Base-by-base conservation (phyloP, 2,797 vertebrate species). In the Tarsius wallacei region DNA sequence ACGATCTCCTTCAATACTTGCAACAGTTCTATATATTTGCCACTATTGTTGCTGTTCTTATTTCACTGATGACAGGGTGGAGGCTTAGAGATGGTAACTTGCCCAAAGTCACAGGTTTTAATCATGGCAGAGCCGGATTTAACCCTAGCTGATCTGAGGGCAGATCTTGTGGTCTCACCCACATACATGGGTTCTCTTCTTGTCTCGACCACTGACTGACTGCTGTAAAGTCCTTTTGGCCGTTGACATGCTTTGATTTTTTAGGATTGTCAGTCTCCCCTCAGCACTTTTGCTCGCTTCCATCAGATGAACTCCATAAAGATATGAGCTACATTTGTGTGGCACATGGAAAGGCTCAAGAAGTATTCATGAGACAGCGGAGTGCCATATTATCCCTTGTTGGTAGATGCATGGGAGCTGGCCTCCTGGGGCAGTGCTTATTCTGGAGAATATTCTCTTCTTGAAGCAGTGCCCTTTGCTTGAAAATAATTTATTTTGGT, bases 111-210 rank as follows among this genome's bases (percentile, higher is more conserved):
- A 2, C 47, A 16, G 0, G 5, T 57, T 70, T 64, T 68, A 64
- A 3, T 64, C 14, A 16, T 59, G 42, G 31, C 28, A 47, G 81
- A 64, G 59, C 61, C 36, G 31, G 31, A 66, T 82, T 90, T 24
- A 74, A 33, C 22, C 13, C 49, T 7, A 6, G n/a, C 16, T 51
- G 11, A 5, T 82, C 28, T 14, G 55, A 22, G 12, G 33, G 19
- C 87, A 26, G 49, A 70, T 49, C 28, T 17, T 3, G 10, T 12
- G 53, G 1, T 22, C 49, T 63, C 2, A 9, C 42, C 24, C 15
- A 47, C 28, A 5, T 2, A 12, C 0, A 0, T 10, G 73, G 22
- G 2, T 17, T 57, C 22, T 28, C 36, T 53, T 66, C 16, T 26
- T 59, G 33, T 81, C 73, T 61, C 49, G 82, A 77, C n/a, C 51